These are phyloP conservation scores for Apis cerana DNA, from an alignment of 1,140 invertebrate genomes.

Conservation along the genomic window DNA sequence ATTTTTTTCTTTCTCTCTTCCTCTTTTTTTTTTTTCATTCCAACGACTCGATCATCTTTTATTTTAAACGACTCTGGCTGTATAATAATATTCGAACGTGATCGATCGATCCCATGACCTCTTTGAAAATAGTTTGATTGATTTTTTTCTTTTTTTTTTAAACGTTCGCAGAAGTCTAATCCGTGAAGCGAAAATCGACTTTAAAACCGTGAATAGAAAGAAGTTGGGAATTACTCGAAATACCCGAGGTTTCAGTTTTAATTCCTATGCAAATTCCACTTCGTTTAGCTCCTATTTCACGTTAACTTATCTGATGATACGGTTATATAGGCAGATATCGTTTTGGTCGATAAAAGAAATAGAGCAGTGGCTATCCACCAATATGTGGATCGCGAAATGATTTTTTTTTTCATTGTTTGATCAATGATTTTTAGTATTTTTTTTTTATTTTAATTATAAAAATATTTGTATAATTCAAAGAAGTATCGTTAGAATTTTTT, in stretches of 20 bases:
- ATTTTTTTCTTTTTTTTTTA: conserved; percentile 5
- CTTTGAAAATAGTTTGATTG: neutral
- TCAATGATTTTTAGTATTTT: no score
- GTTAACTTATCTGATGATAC: neutral
- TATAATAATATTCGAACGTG: conserved; percentile 27
- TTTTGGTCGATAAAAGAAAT: no score
- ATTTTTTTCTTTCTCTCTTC: neutral
- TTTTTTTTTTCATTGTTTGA: no score
- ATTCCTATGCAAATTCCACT: conserved; percentile 10
- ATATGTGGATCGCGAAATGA: no score
- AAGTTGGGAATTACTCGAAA: neutral
- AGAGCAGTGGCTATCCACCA: no score
- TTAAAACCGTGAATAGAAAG: neutral
- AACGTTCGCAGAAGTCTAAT: conserved; percentile 6
- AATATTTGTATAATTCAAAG: no score
- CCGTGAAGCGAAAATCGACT: neutral
- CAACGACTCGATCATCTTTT: neutral
- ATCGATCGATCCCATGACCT: conserved; percentile 20
- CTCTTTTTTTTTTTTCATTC: neutral
- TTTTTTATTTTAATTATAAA: no score
- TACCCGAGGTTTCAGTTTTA: conserved; percentile 5
- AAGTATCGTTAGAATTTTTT: no score
- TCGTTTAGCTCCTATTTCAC: neutral
- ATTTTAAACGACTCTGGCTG: conserved; percentile 6
- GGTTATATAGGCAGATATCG: no score